phyloP scores from a whole-genome alignment of 2,113 vertebrate genomes.

The Cryptomyrus ogoouensis region DNA sequence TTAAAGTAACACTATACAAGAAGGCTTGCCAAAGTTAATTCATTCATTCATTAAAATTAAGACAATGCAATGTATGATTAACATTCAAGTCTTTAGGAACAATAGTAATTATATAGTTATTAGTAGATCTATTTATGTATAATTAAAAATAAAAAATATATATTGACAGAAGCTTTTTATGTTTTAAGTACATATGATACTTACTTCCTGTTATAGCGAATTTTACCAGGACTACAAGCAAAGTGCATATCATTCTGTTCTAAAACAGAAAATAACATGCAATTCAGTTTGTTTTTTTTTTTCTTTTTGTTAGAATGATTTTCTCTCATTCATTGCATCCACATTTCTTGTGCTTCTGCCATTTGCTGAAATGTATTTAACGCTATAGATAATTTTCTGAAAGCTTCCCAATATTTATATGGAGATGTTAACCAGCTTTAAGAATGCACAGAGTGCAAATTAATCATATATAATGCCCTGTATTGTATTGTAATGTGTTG shows the following conservation, averaged over 20 bases:
- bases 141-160: not conserved
- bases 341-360: not conserved
- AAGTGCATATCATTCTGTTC: not conserved
- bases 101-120: not conserved
- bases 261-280: not conserved
- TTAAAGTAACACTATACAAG: not conserved
- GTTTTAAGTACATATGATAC: not conserved
- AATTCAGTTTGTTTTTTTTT: not conserved
- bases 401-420: not conserved
- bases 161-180: too few species aligned
- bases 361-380: not conserved
- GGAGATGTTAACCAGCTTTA: not conserved
- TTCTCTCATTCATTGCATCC: not conserved
- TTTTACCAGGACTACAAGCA: not conserved
- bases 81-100: not conserved
- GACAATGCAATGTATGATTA: not conserved
- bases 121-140: not conserved
- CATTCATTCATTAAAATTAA: not conserved
- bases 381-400: not conserved
- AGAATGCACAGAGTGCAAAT: not conserved
- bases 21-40: not conserved
- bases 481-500: not conserved
- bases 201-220: not conserved
- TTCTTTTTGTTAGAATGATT: not conserved
- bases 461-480: not conserved